Base-by-base conservation (phyloP, 2,797 vertebrate genomes). In the Champsocephalus gunnari region DNA sequence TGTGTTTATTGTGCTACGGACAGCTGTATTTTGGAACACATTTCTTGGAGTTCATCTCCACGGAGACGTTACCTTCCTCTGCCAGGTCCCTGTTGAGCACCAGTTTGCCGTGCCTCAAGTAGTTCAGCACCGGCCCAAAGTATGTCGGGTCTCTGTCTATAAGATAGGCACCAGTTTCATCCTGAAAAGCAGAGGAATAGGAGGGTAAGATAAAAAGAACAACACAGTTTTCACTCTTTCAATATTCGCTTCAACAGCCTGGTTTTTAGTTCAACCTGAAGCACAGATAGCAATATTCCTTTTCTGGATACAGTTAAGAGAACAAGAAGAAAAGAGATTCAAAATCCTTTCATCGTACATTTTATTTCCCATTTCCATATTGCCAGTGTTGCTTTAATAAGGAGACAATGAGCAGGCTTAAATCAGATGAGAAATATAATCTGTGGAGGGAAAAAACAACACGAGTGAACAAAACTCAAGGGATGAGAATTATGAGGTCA, bases 61-160 rank as follows among this genome's bases (percentile, higher is more conserved):
- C 24, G n/a, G 17, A 47, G 21, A 79, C 4, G 13, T 85, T 93
- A 99, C 98, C 98, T 97, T 99, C 98, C 83, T 99, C 98, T n/a
- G 98, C 97, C 28, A 99, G 93, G 89, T 99, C 98, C 94, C 95
- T 97, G 94, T 99, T 98, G 82, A 99, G 96, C 89, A 99, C 97
- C 93, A 99, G 95, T 87, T 99, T 99, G 51, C 98, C 98, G 0
- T 99, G 98, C 90, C 98, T 96, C 92, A 99, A 88, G 93, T 99
- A 99, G 93, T 99, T 99, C 67, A 99, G 94, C 86, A 99, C 96
- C 12, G 98, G 97, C 77, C 98, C 98, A 64, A 99, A 99, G 92
- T 99, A 99, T 45, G 97, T 96, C 2, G 98, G 97, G 88, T 99
- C 98, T 94, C 98, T 92, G 95, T 99, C 98, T 78, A 99, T 99